phyloP scores from a whole-genome alignment of 1,140 invertebrate species.

The Bacillus rossius region DNA sequence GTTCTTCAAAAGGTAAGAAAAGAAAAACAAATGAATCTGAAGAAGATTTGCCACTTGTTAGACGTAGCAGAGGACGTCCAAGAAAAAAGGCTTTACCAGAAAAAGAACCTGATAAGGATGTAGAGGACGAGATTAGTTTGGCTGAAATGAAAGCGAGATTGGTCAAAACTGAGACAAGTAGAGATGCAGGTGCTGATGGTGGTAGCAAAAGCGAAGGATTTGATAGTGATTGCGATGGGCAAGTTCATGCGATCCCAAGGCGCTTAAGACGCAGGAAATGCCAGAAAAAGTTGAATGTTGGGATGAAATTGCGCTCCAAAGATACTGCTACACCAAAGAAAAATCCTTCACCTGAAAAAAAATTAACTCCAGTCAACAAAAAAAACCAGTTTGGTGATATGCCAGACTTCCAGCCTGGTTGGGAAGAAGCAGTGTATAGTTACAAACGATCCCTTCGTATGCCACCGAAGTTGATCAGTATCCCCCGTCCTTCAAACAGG shows the following conservation, averaged over 20 bases:
- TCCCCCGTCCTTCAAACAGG: slow-evolving; percentile 54
- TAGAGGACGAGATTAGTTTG: slow-evolving; percentile 36
- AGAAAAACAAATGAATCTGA: slow-evolving; percentile 32
- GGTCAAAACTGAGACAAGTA: neutral
- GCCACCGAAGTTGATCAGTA: slow-evolving; percentile 68
- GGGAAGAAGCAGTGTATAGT: slow-evolving; percentile 73
- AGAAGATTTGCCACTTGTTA: slow-evolving; percentile 37
- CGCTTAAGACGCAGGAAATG: slow-evolving; percentile 39
- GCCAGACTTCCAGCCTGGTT: slow-evolving; percentile 67
- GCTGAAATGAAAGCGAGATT: slow-evolving; percentile 13
- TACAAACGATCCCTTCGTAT: slow-evolving; percentile 76
- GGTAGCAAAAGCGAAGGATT: slow-evolving; percentile 15
- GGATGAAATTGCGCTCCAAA: slow-evolving; percentile 37
- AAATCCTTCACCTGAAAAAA: neutral
- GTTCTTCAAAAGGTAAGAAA: slow-evolving; percentile 1
- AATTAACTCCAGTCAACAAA: slow-evolving; percentile 25
- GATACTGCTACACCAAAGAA: slow-evolving; percentile 37
- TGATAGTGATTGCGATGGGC: slow-evolving; percentile 13
- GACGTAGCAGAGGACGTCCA: slow-evolving; percentile 24
- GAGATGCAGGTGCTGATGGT: no score
- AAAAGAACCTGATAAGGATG: slow-evolving; percentile 23
- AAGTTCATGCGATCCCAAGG: slow-evolving; percentile 33
- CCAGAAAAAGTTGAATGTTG: slow-evolving; percentile 18
- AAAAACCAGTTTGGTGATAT: slow-evolving; percentile 63
- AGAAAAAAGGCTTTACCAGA: slow-evolving; percentile 18